These are phyloP conservation scores for Microtus richardsoni DNA, from an alignment of 2,113 vertebrate species.

Conservation along the genomic window DNA sequence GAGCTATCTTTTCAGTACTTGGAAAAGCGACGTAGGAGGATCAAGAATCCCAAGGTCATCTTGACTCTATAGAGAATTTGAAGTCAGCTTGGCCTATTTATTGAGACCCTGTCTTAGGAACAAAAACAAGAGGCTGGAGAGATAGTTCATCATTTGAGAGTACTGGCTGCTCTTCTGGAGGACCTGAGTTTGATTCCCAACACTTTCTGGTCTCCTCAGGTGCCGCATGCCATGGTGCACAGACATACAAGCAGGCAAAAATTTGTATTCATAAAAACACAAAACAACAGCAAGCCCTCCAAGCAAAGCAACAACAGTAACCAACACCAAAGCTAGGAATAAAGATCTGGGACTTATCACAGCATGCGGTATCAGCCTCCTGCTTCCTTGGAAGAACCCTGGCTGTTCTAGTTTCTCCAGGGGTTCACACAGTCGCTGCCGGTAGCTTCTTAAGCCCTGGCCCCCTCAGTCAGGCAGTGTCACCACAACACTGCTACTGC, in stretches of 20 bases:
- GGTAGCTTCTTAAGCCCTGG: not conserved
- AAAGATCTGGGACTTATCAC: not conserved
- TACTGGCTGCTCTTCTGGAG: not conserved
- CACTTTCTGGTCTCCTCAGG: not conserved
- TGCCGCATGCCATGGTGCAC: not conserved
- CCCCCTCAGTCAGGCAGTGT: not conserved
- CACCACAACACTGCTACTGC: not conserved
- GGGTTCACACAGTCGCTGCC: rapidly evolving
- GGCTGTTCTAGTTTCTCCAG: not conserved
- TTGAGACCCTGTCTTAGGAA: not conserved
- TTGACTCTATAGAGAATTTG: not conserved
- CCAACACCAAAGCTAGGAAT: not conserved
- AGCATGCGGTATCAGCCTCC: not conserved
- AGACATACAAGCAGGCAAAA: not conserved
- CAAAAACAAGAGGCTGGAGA: not conserved
- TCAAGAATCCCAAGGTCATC: not conserved
- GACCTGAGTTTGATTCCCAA: not conserved
- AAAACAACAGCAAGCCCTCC: not conserved
- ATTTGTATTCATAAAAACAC: no score
- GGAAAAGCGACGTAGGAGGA: not conserved
- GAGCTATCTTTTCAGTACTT: no score
- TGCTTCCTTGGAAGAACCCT: not conserved
- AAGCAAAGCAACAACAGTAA: not conserved
- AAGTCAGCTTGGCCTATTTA: not conserved
- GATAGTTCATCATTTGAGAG: not conserved